Evolutionary conservation across 1,140 invertebrate genomes (phyloP).

Genomic region (Rhynchophorus ferrugineus): DNA sequence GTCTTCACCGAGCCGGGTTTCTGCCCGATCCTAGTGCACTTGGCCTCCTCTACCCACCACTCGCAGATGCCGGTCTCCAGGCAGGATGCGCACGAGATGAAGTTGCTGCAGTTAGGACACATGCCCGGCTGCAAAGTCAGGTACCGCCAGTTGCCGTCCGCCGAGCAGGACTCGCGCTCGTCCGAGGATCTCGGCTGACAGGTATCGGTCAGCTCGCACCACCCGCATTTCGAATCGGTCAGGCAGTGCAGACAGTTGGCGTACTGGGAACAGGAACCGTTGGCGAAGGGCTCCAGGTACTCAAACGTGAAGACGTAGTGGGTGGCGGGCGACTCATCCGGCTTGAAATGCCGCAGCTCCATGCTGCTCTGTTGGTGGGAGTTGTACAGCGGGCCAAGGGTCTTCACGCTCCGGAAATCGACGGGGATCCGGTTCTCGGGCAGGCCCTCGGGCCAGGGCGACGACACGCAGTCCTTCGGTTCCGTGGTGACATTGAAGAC

Average conservation of each 20-base stretch:
- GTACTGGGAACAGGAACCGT: slow-evolving; percentile 70
- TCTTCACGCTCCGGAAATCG: slow-evolving; percentile 62
- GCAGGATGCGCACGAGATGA: slow-evolving; percentile 77
- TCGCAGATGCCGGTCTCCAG: slow-evolving; percentile 67
- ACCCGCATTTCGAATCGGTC: slow-evolving; percentile 81
- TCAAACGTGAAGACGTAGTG: slow-evolving; percentile 84
- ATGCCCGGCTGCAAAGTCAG: slow-evolving; percentile 69
- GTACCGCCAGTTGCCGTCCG: slow-evolving; percentile 63
- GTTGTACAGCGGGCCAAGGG: slow-evolving; percentile 42
- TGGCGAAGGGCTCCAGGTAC: slow-evolving; percentile 78
- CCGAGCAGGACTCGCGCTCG: slow-evolving; percentile 54
- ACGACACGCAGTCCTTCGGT: slow-evolving; percentile 54
- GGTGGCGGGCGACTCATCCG: slow-evolving; percentile 67
- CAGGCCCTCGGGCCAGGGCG: slow-evolving; percentile 46
- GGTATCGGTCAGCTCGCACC: slow-evolving; percentile 68
- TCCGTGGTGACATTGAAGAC: slow-evolving; percentile 61
- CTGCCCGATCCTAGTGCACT: slow-evolving; percentile 72
- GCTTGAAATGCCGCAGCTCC: slow-evolving; percentile 67
- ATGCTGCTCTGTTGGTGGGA: slow-evolving; percentile 66
- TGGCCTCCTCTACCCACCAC: slow-evolving; percentile 76
- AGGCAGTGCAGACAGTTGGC: slow-evolving; percentile 81
- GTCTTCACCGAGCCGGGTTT: slow-evolving; percentile 55
- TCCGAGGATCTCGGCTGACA: slow-evolving; percentile 57
- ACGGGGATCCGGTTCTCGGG: slow-evolving; percentile 56
- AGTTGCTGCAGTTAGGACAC: slow-evolving; percentile 81